Evolutionary conservation across 2,888 invertebrate genomes (phyloP), one percentile per base, ranked within the genome.

Genomic region (Catocala fraxini): DNA sequence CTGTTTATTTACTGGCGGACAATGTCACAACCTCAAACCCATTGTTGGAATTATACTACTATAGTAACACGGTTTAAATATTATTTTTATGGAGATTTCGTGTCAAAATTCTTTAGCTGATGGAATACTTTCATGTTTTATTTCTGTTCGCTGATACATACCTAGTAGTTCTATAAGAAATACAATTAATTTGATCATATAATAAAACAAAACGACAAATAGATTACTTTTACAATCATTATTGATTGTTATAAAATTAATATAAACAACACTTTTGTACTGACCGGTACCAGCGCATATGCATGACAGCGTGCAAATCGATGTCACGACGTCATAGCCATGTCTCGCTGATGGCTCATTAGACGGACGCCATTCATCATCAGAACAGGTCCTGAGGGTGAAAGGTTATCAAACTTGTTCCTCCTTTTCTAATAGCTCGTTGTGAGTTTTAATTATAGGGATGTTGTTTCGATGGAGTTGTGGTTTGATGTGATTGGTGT

Each of bases 361-460:
- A 81, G 83, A 75, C 70, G 75, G 78, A 76, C 70, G 80, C 79
- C 76, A 82, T 86, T 79, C 81, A 84, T 86, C 85, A 82, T 82
- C 71, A 79, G 79, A 84, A 84, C 85, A 75, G 81, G 83, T 85
- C 82, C 73, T 80, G 59, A 59, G 65, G 79, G 79, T 79, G 68
- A 81, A 70, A 81, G 83, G 80, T 80, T 66, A 71, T 58, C 51
- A 63, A 51, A 63, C 34, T 39, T 51, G 53, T 11, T 54, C 45
- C 12, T 62, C 48, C 34, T 54, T 57, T 49, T 53, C 51, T 56
- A 5, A 47, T n/a, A 34, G 15, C 11, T 5, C 25, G 39, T 11
- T 46, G 45, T 46, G 34, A 9, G 34, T 43, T 56, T 55, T 55
- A 43, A 56, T 51, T 51, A 56, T 47, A 52, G 4, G 11, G 11